Conservation (phyloP, 2,113 vertebrate species). For the Dicrurus megarhynchus region DNA sequence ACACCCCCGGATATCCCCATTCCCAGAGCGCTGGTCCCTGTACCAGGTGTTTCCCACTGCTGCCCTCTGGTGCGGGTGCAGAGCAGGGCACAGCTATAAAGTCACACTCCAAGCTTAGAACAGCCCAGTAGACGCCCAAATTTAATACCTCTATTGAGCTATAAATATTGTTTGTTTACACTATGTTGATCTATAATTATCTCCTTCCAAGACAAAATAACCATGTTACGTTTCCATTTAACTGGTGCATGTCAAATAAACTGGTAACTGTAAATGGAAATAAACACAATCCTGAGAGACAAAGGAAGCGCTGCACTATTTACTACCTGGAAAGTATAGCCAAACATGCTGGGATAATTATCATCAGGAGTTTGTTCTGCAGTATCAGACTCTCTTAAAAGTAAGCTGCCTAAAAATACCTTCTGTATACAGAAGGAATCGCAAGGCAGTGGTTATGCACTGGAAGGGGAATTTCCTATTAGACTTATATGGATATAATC, state of each 20-base stretch:
- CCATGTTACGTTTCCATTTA: not conserved
- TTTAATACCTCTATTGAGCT: not conserved
- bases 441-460: not conserved
- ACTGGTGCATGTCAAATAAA: not conserved
- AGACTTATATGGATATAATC: not conserved
- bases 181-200: not conserved
- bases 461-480: not conserved
- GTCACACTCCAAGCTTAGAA: not conserved
- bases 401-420: not conserved
- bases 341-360: not conserved
- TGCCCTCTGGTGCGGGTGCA: not conserved
- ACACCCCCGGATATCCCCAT: accelerated
- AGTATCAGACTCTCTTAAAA: not conserved
- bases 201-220: not conserved
- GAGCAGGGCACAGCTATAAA: not conserved
- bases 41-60: not conserved
- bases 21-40: accelerated
- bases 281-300: not conserved
- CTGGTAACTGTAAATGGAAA: not conserved
- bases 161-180: not conserved
- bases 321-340: not conserved
- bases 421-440: not conserved
- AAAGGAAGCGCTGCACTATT: not conserved
- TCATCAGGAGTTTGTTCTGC: not conserved
- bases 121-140: not conserved